Evolutionary conservation across 1,140 invertebrate genomes (phyloP).

Genomic region (Drosophila mojavensis): DNA sequence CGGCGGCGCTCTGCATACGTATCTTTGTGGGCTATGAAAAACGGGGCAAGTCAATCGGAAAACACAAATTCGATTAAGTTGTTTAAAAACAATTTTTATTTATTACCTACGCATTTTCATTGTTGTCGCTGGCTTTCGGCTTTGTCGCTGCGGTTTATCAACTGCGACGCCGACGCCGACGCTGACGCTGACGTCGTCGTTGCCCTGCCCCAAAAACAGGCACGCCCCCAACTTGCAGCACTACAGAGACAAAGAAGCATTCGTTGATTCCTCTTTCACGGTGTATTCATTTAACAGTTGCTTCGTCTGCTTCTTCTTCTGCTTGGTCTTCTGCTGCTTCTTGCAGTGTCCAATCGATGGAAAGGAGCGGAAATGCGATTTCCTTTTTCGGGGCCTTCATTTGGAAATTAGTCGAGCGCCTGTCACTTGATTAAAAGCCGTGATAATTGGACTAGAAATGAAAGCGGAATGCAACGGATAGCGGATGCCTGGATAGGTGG

Average conservation of each 20-base stretch:
- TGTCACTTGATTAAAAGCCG: conserved; percentile 72
- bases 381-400: conserved; percentile 43
- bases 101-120: conserved; percentile 68
- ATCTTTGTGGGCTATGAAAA: conserved; percentile 4
- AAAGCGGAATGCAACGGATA: conserved; percentile 30
- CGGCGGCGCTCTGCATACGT: conserved; percentile 5
- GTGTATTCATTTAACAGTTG: not conserved
- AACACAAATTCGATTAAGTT: conserved; percentile 82
- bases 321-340: not conserved
- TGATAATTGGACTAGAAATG: conserved; percentile 67
- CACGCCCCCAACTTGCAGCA: conserved; percentile 1
- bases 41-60: conserved; percentile 64
- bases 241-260: not conserved
- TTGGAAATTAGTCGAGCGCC: conserved; percentile 64
- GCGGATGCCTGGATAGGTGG: not conserved
- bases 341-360: conserved; percentile 45
- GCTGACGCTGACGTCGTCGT: too few relatives aligned
- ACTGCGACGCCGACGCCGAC: not conserved
- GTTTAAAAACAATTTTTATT: conserved; percentile 82
- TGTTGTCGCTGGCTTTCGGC: conserved; percentile 37
- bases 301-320: not conserved
- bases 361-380: conserved; percentile 57
- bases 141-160: conserved; percentile 53
- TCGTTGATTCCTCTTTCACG: conserved; percentile 4
- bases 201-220: not conserved